Percentiles rank a stretch among this genome's conserved stretches.
phyloP scores from a whole-genome alignment of 2,888 invertebrate genomes.

The Dione vanillae region DNA sequence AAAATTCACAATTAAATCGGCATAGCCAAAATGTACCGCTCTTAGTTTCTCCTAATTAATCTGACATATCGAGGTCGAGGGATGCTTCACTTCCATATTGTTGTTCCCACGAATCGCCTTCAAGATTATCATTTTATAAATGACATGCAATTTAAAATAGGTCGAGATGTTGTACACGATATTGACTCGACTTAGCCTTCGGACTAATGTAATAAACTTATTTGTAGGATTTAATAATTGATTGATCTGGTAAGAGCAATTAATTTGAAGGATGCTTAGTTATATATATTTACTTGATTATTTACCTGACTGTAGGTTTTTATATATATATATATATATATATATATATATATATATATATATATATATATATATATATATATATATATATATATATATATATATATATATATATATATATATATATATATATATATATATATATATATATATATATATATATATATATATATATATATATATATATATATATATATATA shows the following conservation, averaged over 20 bases:
- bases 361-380: too few species aligned
- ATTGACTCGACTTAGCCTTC: constrained; percentile 35
- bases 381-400: too few species aligned
- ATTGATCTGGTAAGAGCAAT: background rate
- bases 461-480: too few species aligned
- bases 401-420: too few species aligned
- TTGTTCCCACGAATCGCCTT: constrained; percentile 41
- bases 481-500: too few species aligned
- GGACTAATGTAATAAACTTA: constrained; percentile 25
- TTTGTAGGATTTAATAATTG: constrained; percentile 23
- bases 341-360: too few species aligned
- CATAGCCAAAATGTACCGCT: background rate
- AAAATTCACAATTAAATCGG: background rate
- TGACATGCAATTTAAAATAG: constrained; percentile 35
- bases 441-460: too few species aligned
- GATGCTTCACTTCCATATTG: constrained; percentile 30
- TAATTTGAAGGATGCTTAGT: background rate
- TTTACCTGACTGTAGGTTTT: too few species aligned
- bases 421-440: too few species aligned
- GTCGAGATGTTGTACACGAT: constrained; percentile 33
- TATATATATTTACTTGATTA: too few species aligned
- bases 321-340: too few species aligned
- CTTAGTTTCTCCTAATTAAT: constrained; percentile 19
- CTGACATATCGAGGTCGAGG: constrained; percentile 29
- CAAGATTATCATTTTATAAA: constrained; percentile 39